Percentiles rank a stretch among this genome's conserved stretches.
Conservation (phyloP, 1,140 invertebrate species). For the Teleogryllus occipitalis region DNA sequence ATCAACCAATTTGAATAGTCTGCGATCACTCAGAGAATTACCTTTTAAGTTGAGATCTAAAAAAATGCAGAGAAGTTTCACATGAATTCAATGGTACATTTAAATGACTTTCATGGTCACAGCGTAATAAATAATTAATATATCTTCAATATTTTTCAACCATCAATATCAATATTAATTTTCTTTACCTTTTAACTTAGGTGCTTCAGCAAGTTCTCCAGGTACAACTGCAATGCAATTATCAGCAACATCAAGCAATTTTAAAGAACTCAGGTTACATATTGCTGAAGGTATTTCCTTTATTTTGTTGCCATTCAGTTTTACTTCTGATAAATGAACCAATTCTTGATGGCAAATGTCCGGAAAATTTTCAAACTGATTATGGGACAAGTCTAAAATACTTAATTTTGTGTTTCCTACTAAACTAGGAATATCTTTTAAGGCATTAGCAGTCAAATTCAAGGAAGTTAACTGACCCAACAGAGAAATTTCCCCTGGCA, state of each 20-base stretch:
- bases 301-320: constrained; percentile 58
- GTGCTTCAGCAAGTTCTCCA: constrained; percentile 51
- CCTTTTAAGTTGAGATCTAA: constrained; percentile 53
- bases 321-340: constrained; percentile 55
- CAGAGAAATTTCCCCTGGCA: constrained; percentile 50
- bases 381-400: constrained; percentile 57
- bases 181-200: constrained; percentile 57
- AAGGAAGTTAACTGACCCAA: constrained; percentile 57
- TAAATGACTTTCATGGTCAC: background rate
- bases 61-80: background rate
- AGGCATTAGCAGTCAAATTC: constrained; percentile 58
- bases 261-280: constrained; percentile 48
- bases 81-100: background rate
- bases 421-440: constrained; percentile 51
- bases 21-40: constrained; percentile 62
- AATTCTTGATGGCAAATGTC: constrained; percentile 51
- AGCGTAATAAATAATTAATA: background rate
- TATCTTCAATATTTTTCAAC: background rate
- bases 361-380: constrained; percentile 54
- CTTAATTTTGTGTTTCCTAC: constrained; percentile 45
- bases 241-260: constrained; percentile 57
- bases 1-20: constrained; percentile 61
- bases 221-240: constrained; percentile 57
- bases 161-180: background rate
- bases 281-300: constrained; percentile 50